Conservation (phyloP, 2,113 vertebrate species). For the Garra rufa region DNA sequence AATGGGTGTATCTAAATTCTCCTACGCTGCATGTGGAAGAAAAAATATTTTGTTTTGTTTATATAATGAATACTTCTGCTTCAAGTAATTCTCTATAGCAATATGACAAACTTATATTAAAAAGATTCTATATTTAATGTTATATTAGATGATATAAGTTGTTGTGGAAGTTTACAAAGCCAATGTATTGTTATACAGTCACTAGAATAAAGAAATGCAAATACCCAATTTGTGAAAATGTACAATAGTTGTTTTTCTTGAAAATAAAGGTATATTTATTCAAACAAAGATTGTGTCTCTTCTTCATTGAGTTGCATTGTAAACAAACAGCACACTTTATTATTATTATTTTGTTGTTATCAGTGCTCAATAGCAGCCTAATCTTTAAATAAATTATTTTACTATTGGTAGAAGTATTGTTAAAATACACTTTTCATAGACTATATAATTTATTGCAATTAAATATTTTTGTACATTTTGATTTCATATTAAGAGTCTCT, state of each 20-base stretch:
- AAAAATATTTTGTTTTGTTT: neutral
- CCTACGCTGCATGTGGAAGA: neutral
- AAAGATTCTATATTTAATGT: neutral
- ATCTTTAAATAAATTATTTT: neutral
- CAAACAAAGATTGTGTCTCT: accelerated
- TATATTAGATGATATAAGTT: slow-evolving; percentile 19
- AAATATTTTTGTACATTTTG: too few species aligned
- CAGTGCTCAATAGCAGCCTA: too few species aligned
- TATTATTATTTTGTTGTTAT: too few species aligned
- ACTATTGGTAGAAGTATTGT: too few species aligned
- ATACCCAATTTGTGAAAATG: slow-evolving; percentile 4
- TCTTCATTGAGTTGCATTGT: neutral
- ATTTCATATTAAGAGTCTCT: too few species aligned
- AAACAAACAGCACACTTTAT: neutral
- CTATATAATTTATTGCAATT: too few species aligned
- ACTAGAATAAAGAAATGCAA: slow-evolving; percentile 1
- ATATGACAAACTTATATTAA: neutral
- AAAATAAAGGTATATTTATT: slow-evolving; percentile 10
- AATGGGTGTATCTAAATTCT: neutral
- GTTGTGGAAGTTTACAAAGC: slow-evolving; percentile 13
- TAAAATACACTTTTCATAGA: too few species aligned
- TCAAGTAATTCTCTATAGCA: neutral
- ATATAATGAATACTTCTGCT: neutral
- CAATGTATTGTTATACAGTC: slow-evolving; percentile 42
- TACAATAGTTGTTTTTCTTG: neutral